Base-by-base conservation (phyloP, 2,113 vertebrate genomes). In the Salvelinus namaycush region DNA sequence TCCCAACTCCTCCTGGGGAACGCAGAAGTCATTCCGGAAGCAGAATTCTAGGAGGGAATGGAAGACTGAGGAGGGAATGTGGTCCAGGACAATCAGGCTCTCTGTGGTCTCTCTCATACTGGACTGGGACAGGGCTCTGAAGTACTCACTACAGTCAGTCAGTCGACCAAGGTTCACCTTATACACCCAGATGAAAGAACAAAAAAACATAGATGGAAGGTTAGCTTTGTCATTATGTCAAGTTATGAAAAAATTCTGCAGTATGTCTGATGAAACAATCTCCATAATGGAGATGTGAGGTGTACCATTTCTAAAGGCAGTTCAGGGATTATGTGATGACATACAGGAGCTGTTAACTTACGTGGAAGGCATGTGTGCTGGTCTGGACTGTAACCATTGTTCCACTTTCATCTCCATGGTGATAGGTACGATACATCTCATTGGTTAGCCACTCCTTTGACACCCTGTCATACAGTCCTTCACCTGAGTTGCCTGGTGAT, bases 61-160 rank as follows among this genome's bases (percentile, higher is more conserved):
- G 76, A 95, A 94, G 59, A 91, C 31, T 0, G 70, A 82, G 2
- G 92, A 92, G 0, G 94, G 84, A 16, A 95, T 82, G 1, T 93
- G 89, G 6, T 88, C 87, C 74, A 95, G 84, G 9, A 82, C 69
- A 76, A 95, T 83, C 34, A 88, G 73, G 12, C 80, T 79, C 59
- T 92, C 92, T 1, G 78, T 77, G 0, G 85, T 91, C 84, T 94
- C 94, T 79, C 83, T 92, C 94, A 94, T 95, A 24, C 76, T 84
- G 62, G 93, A 95, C 44, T 86, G 88, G n/a, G 88, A 92, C 78
- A 95, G 83, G 27, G 90, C 94, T 65, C 82, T 72, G 79, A 94
- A 95, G 70, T 94, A 95, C 24, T 91, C 91, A 1, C 94, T 94
- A 79, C 81, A 90, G 39, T 88, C 81, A 0, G 89, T 88, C 57